Evolutionary conservation across 2,888 invertebrate species (phyloP), one percentile per base, ranked within the genome.

Genomic region (Mythimna albipuncta): DNA sequence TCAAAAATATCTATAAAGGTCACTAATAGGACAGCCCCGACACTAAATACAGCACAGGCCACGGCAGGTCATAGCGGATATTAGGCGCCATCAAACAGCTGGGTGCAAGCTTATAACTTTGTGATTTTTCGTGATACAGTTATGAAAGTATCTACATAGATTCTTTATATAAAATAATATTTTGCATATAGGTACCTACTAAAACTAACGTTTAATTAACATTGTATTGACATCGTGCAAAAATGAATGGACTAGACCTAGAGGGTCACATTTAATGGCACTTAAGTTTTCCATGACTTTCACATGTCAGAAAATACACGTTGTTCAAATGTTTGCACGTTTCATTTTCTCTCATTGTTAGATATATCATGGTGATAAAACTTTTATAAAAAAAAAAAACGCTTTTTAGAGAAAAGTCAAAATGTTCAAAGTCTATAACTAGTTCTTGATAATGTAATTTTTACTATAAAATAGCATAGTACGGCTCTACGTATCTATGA

Each of bases 201-300:
- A n/a, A n/a, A n/a, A n/a, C n/a, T n/a, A n/a, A n/a, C n/a, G n/a
- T n/a, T n/a, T n/a, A n/a, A n/a, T n/a, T n/a, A n/a, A n/a, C n/a
- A n/a, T n/a, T 26, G 26, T 57, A 19, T 55, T 13, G 26, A 57
- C 13, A 50, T 50, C 19, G 50, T 2, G 19, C 19, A 7, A 2
- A 16, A 47, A 13, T 47, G 47, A 47, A 50, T 50, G 57, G 26
- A 38, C 55, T 47, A 55, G 0, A 47, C 11, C 26, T 26, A 26
- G 26, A 26, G 10, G 26, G 55, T 54, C 64, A 64, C 41, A 61
- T 61, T 26, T 26, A 47, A 54, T 54, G 35, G n/a, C 35, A 55
- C 65, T 75, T 32, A n/a, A 47, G 4, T 38, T n/a, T 65, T 11
- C 6, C 47, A 75, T 55, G 26, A 66, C 66, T 50, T 57, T 75